Evolutionary conservation across 2,113 vertebrate genomes (phyloP).

Genomic region (Pelecanoides urinatrix): DNA sequence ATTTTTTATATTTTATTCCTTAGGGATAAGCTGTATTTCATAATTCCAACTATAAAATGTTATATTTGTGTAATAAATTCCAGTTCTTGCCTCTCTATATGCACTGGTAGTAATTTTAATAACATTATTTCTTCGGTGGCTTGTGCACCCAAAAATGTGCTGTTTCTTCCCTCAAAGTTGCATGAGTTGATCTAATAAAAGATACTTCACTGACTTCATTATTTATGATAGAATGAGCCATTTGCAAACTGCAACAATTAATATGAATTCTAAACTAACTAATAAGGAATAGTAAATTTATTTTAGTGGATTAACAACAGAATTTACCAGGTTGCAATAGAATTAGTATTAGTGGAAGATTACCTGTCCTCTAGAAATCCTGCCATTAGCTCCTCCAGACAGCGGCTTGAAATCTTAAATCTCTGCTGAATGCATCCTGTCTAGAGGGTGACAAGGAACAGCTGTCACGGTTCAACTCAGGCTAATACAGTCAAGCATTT

Average conservation of each 20-base stretch:
- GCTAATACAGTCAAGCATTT: neutral
- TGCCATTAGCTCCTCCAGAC: constrained; percentile 6
- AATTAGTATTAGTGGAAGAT: constrained; percentile 23
- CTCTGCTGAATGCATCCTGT: neutral
- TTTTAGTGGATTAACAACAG: neutral
- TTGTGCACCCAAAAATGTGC: neutral
- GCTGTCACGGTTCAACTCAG: neutral
- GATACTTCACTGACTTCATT: neutral
- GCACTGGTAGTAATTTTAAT: neutral
- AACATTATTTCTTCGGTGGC: neutral
- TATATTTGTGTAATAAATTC: constrained; percentile 4
- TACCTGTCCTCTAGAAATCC: constrained; percentile 30
- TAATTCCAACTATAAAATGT: neutral
- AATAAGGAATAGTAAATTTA: neutral
- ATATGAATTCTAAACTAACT: neutral
- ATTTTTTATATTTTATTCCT: neutral
- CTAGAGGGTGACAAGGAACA: constrained; percentile 31
- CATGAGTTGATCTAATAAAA: neutral
- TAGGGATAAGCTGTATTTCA: neutral
- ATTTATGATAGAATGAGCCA: neutral
- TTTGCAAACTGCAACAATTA: neutral
- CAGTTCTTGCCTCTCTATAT: neutral
- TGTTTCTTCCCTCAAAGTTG: neutral
- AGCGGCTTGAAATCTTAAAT: neutral
- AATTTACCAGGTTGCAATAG: neutral